phyloP scores from a whole-genome alignment of 2,797 vertebrate species.

The Rhincodon typus region DNA sequence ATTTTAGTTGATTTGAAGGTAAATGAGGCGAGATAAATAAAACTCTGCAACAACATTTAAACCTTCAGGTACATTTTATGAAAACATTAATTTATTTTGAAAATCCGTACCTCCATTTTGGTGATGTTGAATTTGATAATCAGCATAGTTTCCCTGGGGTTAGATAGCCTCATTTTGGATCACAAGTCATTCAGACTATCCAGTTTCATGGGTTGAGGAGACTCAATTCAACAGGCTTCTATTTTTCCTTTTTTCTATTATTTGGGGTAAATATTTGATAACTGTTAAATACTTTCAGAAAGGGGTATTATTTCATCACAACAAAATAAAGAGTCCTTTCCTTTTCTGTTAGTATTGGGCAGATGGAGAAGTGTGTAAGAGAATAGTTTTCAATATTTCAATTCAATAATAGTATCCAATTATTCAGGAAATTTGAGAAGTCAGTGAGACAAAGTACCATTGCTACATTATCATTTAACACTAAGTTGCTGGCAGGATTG shows the following conservation, averaged over 20 bases:
- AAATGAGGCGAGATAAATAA: background rate
- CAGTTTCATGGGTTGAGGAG: background rate
- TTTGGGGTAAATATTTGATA: background rate
- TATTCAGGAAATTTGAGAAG: background rate
- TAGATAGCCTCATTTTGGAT: background rate
- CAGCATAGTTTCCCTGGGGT: background rate
- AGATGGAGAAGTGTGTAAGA: too few relatives aligned
- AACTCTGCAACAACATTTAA: background rate
- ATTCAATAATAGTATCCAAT: background rate
- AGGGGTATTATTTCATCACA: background rate
- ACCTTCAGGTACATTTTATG: background rate
- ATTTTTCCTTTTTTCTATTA: background rate
- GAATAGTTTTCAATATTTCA: conserved; percentile 16
- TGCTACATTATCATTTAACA: background rate
- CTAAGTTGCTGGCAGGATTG: background rate
- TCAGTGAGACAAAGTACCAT: background rate
- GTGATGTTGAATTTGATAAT: background rate
- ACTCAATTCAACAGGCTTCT: background rate
- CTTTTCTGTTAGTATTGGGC: background rate
- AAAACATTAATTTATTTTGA: background rate
- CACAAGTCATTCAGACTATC: background rate
- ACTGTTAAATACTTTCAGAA: background rate
- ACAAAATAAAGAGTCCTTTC: background rate
- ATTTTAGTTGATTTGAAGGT: conserved; percentile 11
- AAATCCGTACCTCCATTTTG: background rate